Evolutionary conservation across 2,113 vertebrate genomes (phyloP), one percentile per base, ranked within the genome.

Genomic region (Corynorhinus townsendii): DNA sequence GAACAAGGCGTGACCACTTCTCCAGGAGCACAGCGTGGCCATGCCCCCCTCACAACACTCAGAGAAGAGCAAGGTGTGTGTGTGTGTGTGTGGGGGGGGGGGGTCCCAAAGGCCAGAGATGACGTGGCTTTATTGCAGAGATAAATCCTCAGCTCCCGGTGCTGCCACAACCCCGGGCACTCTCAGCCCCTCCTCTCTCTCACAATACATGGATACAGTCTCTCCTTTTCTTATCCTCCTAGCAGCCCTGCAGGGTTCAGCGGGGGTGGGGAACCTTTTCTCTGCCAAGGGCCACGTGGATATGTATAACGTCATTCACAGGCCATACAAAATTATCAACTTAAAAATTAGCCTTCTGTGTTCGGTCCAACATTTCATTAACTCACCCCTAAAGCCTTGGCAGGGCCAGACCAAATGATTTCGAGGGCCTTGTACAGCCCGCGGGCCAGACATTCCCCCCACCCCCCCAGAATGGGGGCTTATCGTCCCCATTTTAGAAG

Each of bases 41-140:
- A 59, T 3, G 12, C 43, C 14, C 49, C 72, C 64, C 45, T 2
- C 9, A 56, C 20, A 12, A 24, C 33, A 4, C 33, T 83, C 35
- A 7, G 20, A 69, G 17, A 81, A 81, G 47, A 75, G 43, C 35
- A 69, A 17, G 40, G 76, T 24, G 24, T 35, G n/a, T 47, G 14
- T 2, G 16, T 17, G 49, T 4, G 49, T 19, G 52, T 43, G 43
- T 1, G 43, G 6, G 5, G 5, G 52, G 52, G 0, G 0, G 80
- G 35, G n/a, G 52, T 45, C 47, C 80, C 0, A 1, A 86, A 95
- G 76, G 84, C 75, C 76, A 56, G 40, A 40, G 11, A 16, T 0
- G 0, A 62, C 38, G 3, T 24, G 19, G 77, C 35, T 66, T 95
- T 85, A 84, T 64, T 71, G 73, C 15, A 17, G 45, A 0, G 3